Base-by-base conservation (phyloP, 2,888 invertebrate species). In the Aricia artaxerxes region DNA sequence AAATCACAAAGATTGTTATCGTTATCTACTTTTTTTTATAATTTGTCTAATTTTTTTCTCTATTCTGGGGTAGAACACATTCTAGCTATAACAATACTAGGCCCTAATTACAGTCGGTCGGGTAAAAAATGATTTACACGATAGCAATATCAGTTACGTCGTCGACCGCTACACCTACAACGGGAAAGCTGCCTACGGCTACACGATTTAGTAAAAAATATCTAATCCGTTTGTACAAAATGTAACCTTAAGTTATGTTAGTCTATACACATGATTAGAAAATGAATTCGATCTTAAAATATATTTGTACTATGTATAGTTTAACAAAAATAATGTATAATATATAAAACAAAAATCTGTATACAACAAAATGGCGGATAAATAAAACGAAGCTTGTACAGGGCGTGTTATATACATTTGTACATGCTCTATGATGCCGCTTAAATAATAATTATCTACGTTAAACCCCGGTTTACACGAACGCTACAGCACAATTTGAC, bases 251-350 rank as follows among this genome's bases (percentile, higher is more conserved):
- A 85, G 85, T 88, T 82, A 86, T 86, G 86, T 88, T 89, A 90
- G 85, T 84, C 87, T 88, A 88, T 88, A 86, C 89, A 90, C 89
- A 90, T 84, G 85, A 84, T 85, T 84, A 84, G 72, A 77, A 72
- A 53, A 38, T 78, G 61, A 78, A 73, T 76, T 78, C 76, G 73
- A 49, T 83, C 92, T 92, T 92, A 92, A 87, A 85, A 89, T 91
- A 91, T 86, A 90, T 93, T 93, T 93, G 93, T 93, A 93, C 93
- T 93, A 91, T 93, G 89, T 90, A 92, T 90, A 92, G 89, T 89
- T 89, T 86, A 89, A 89, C 84, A 84, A 85, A 85, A 83, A 82
- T 87, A 86, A 75, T 75, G 49, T 86, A 85, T 69, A 69, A 69
- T 78, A 86, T 87, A 85, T 83, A 86, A 69, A 86, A 85, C 83